Evolutionary conservation across 2,113 vertebrate genomes (phyloP), one percentile per base, ranked within the genome.

Genomic region (Actenoides lindsayi): DNA sequence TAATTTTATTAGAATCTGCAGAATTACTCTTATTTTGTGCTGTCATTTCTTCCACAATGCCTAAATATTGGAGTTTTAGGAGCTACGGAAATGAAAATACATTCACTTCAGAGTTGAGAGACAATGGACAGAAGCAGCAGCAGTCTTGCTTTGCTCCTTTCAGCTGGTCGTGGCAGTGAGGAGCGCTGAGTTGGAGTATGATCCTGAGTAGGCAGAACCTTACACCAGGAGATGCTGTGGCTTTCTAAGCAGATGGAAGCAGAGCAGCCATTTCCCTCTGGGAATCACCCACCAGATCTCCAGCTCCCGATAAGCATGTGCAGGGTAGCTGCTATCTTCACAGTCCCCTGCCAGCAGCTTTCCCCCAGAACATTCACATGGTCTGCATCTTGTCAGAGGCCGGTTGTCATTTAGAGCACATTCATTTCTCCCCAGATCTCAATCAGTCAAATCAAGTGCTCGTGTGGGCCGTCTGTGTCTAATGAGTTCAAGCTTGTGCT

Each of bases 281-380:
- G 39, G 42, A 85, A 48, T 86, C 50, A 31, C 31, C 1, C 1
- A 57, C 41, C 31, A 50, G 9, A 44, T 77, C 42, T 75, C 51
- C 48, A 71, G 0, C 33, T 73, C 76, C 24, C 68, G 63, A 33
- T 48, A 31, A 68, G 11, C 33, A 16, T 44, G 18, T 90, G 71
- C 51, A 30, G 51, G 13, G 42, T 20, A 24, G 59, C 51, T 53
- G 41, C 68, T 46, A 0, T 59, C 63, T 62, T 68, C 16, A 23
- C 27, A 50, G 39, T 63, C 12, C 65, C 35, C 62, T 75, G 46
- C 87, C 70, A 33, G 70, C 70, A 57, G 59, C 71, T 94, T 94
- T 81, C 63, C 59, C 48, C 31, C 17, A n/a, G 82, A 48, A 42
- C 0, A 0, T 46, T 60, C 21, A 25, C 19, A 3, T n/a, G 33